phyloP scores from a whole-genome alignment of 2,797 vertebrate genomes.

The Acropternis orthonyx region DNA sequence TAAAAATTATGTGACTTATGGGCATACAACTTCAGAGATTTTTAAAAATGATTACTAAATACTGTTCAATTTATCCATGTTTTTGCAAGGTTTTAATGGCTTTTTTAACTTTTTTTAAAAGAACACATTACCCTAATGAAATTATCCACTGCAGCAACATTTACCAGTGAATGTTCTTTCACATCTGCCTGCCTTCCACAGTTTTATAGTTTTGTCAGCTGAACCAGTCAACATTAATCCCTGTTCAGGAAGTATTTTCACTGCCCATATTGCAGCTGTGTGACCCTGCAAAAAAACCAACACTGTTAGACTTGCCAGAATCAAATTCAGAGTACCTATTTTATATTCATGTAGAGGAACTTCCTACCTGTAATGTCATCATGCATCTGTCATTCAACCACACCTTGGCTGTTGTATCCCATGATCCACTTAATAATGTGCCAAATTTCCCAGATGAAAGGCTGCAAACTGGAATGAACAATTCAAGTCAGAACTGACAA shows the following conservation, averaged over 20 bases:
- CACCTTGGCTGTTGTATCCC: conserved; percentile 97
- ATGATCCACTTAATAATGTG: conserved; percentile 94
- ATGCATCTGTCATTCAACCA: conserved; percentile 98
- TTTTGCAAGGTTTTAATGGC: background rate
- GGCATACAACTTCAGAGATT: background rate
- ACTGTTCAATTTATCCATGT: background rate
- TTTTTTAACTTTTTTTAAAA: background rate
- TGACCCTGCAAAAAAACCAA: conserved; percentile 83
- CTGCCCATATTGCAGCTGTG: conserved; percentile 94
- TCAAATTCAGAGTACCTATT: background rate
- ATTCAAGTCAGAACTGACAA: background rate
- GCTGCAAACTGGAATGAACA: conserved; percentile 84
- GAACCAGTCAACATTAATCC: conserved; percentile 97
- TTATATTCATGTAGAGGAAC: background rate
- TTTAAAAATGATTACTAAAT: background rate
- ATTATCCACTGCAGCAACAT: background rate
- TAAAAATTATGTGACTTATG: background rate
- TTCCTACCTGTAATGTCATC: conserved; percentile 95
- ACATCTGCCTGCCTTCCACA: conserved; percentile 96
- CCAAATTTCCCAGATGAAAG: conserved; percentile 97
- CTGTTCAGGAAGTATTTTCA: conserved; percentile 92
- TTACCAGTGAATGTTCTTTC: conserved; percentile 90
- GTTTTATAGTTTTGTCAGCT: conserved; percentile 94
- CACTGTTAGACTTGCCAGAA: background rate
- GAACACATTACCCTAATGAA: background rate